phyloP scores from a whole-genome alignment of 2,797 vertebrate species.

The Neosilurus mollespiculum region DNA sequence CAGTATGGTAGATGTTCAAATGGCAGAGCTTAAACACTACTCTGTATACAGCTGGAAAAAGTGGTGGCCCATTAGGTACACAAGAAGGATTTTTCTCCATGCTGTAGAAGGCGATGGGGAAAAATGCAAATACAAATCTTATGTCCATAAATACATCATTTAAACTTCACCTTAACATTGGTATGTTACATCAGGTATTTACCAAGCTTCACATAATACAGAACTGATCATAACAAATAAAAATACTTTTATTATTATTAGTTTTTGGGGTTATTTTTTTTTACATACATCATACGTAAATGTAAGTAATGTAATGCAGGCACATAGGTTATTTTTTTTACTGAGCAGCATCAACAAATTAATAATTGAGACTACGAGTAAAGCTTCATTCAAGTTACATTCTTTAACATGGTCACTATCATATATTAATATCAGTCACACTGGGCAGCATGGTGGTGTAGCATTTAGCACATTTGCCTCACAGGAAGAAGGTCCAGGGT shows the following conservation, averaged over 20 bases:
- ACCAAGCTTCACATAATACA: neutral
- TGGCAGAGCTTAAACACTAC: constrained; percentile 6
- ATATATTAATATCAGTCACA: neutral
- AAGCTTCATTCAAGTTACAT: neutral
- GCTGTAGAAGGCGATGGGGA: constrained; percentile 50
- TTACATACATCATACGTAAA: too few species aligned
- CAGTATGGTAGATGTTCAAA: constrained; percentile 32
- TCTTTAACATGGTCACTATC: neutral
- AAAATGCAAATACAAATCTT: constrained; percentile 35
- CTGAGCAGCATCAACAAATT: neutral
- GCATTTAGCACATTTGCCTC: too few species aligned
- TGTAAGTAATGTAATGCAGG: neutral
- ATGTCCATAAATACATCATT: constrained; percentile 15
- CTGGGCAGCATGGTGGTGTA: too few species aligned
- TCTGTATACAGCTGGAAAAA: constrained; percentile 48
- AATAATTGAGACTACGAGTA: neutral
- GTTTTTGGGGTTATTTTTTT: too few species aligned
- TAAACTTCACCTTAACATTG: neutral
- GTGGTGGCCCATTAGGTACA: constrained; percentile 58
- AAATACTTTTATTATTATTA: neutral
- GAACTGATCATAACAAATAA: neutral
- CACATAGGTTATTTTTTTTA: neutral
- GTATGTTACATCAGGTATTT: neutral
- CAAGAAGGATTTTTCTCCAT: constrained; percentile 70
- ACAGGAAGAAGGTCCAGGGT: too few species aligned